These are phyloP conservation scores for Morinoia aosen DNA, from an alignment of 2,888 invertebrate species.

Conservation along the genomic window DNA sequence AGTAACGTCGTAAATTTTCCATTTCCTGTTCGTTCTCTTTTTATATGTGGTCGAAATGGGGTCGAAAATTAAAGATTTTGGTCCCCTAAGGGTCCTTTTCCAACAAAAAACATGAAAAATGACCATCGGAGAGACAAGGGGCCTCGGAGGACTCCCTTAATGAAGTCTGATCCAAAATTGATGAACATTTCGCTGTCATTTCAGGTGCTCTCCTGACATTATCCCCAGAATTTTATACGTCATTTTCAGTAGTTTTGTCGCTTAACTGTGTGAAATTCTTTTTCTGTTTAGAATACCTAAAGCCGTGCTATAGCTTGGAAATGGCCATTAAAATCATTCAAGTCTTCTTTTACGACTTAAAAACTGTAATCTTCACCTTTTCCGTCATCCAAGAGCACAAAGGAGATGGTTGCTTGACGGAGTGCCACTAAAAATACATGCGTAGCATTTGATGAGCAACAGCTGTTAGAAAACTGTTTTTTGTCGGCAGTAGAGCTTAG, in stretches of 20 bases:
- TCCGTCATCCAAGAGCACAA: not conserved
- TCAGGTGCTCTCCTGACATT: too few species aligned
- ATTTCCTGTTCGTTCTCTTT: too few species aligned
- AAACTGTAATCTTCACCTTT: not conserved
- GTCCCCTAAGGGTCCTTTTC: too few species aligned
- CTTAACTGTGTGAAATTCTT: not conserved
- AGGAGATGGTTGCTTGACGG: not conserved
- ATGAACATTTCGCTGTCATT: too few species aligned
- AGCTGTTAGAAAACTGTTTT: not conserved
- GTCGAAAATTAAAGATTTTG: too few species aligned
- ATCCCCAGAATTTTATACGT: not conserved
- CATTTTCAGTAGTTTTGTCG: not conserved
- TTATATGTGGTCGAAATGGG: too few species aligned
- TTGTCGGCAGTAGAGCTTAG: not conserved
- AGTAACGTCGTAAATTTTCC: too few species aligned
- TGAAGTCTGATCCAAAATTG: too few species aligned
- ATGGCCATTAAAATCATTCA: not conserved
- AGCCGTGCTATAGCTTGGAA: not conserved
- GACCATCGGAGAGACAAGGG: too few species aligned
- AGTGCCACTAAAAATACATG: not conserved
- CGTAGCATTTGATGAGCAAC: not conserved
- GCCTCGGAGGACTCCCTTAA: too few species aligned
- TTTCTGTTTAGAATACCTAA: not conserved
- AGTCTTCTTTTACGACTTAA: not conserved
- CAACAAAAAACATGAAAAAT: too few species aligned